Conservation (phyloP, 2,888 invertebrate genomes). For the Morpho deidamia region DNA sequence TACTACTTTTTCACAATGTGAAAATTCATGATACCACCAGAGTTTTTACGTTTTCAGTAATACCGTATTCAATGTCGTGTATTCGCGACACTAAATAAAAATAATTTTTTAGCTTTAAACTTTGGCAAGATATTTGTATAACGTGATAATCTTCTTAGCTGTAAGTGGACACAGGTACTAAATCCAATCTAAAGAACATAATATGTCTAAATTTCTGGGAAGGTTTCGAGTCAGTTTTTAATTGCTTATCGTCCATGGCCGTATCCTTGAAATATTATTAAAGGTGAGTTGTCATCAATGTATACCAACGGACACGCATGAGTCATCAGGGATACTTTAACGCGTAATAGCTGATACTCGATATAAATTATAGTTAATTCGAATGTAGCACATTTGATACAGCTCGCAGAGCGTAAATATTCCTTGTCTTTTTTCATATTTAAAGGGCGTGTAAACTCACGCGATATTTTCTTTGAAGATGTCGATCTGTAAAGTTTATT, state of each 20-base stretch:
- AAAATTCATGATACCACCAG: too few relatives aligned
- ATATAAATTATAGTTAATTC: constrained; percentile 8
- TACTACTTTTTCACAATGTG: too few relatives aligned
- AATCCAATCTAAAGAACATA: constrained; percentile 5
- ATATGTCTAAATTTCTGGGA: constrained; percentile 51
- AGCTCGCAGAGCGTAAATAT: background rate
- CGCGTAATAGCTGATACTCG: background rate
- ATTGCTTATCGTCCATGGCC: constrained; percentile 45
- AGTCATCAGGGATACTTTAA: background rate
- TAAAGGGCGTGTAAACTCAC: too few relatives aligned
- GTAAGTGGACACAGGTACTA: background rate
- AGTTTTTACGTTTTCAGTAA: too few relatives aligned
- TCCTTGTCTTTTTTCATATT: background rate
- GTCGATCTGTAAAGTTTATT: too few relatives aligned
- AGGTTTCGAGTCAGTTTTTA: constrained; percentile 54
- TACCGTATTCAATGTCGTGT: too few relatives aligned
- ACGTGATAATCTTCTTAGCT: background rate
- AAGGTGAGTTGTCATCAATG: constrained; percentile 33
- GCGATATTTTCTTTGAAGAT: too few relatives aligned
- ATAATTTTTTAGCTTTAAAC: too few relatives aligned
- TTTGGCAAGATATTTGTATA: too few relatives aligned
- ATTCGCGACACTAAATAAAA: too few relatives aligned
- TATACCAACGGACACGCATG: constrained; percentile 12
- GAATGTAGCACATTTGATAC: background rate
- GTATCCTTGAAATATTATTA: constrained; percentile 41